A percentile compares a stretch with the other conserved stretches of the same genome.
phyloP scores from a whole-genome alignment of 2,797 vertebrate species.

The Tamandua tetradactyla region DNA sequence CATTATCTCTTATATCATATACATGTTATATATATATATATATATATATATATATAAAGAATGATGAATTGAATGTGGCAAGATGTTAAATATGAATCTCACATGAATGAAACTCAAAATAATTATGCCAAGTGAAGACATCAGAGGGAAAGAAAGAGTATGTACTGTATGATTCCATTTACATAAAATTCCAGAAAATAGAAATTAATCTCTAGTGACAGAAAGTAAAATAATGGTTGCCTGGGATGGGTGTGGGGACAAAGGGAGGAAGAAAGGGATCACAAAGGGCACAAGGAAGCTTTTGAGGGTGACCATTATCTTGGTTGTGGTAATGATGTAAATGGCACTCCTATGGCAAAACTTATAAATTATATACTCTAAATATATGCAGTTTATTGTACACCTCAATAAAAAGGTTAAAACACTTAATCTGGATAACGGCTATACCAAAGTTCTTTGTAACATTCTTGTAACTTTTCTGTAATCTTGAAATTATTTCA shows the following conservation, averaged over 20 bases:
- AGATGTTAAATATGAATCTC: conserved; percentile 29
- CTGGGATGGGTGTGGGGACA: not conserved
- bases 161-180: not conserved
- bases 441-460: not conserved
- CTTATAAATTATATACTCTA: not conserved
- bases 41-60: not conserved
- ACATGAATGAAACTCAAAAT: conserved; percentile 16
- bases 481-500: conserved; percentile 34
- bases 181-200: conserved; percentile 45
- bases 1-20: too few species aligned
- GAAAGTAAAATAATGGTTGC: not conserved
- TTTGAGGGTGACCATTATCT: not conserved
- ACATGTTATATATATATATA: too few species aligned
- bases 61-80: not conserved
- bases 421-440: conserved; percentile 19
- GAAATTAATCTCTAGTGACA: conserved; percentile 28
- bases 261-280: not conserved
- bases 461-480: not conserved
- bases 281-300: conserved; percentile 3
- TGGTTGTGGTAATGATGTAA: conserved; percentile 17
- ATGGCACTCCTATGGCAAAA: not conserved
- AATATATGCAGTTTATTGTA: conserved; percentile 8
- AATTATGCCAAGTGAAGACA: not conserved
- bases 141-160: not conserved
- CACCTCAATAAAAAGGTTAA: conserved; percentile 17